Evolutionary conservation across 2,888 invertebrate species (phyloP).

Genomic region (Rhodophaea formosa): DNA sequence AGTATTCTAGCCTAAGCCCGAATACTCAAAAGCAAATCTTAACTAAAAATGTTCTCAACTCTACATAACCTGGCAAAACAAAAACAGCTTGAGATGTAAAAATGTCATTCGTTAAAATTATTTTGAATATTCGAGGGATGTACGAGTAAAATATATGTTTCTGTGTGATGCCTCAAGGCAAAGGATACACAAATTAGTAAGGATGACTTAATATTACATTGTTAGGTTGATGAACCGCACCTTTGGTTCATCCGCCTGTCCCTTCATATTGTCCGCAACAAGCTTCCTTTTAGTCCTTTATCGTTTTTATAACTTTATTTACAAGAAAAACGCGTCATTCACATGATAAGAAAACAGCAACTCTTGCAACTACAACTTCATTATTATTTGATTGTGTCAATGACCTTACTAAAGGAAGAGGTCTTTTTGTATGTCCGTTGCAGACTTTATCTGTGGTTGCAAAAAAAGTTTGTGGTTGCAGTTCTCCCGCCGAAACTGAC

Average conservation of each 20-base stretch:
- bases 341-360: conserved; percentile 12
- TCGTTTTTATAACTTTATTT: conserved; percentile 20
- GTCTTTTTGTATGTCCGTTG: background rate
- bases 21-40: no score
- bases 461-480: conserved; percentile 11
- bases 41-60: no score
- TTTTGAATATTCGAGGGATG: no score
- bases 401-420: conserved; percentile 21
- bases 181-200: background rate
- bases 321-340: conserved; percentile 17
- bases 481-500: conserved; percentile 34
- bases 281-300: conserved; percentile 18
- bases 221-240: conserved; percentile 1
- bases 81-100: no score
- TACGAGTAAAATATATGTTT: no score
- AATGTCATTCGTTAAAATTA: no score
- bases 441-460: conserved; percentile 3
- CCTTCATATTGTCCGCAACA: conserved; percentile 17
- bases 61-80: no score
- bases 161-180: no score
- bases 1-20: no score
- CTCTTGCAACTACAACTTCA: background rate
- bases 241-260: conserved; percentile 10
- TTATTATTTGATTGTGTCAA: conserved; percentile 23
- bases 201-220: background rate